phyloP scores from a whole-genome alignment of 2,888 invertebrate species.

The Clanis bilineata region DNA sequence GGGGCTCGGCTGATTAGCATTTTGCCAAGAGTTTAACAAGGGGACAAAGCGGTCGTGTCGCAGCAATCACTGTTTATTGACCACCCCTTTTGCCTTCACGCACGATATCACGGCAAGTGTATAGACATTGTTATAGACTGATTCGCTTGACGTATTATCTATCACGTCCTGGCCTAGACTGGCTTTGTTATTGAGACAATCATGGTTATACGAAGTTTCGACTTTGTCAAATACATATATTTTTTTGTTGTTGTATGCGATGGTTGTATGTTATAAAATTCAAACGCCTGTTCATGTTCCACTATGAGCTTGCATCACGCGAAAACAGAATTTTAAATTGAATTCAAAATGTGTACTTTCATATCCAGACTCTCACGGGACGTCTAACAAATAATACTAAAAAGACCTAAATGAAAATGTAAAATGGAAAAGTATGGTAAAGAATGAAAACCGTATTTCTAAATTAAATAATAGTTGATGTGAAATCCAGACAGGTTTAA shows the following conservation, averaged over 20 bases:
- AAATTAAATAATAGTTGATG: too few species aligned
- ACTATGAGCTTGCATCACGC: not conserved
- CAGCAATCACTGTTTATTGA: not conserved
- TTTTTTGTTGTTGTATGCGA: not conserved
- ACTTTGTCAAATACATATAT: not conserved
- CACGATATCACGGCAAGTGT: not conserved
- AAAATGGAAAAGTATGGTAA: too few species aligned
- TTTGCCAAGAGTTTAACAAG: conserved; percentile 20
- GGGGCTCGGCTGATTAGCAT: conserved; percentile 20
- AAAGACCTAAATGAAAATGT: not conserved
- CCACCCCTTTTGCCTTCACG: conserved; percentile 2
- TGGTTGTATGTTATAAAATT: not conserved
- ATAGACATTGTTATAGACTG: not conserved
- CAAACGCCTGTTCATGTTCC: not conserved
- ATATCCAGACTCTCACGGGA: not conserved
- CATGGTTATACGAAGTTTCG: too few species aligned
- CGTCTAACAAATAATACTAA: too few species aligned
- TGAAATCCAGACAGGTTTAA: too few species aligned
- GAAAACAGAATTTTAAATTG: not conserved
- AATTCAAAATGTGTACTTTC: not conserved
- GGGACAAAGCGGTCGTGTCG: not conserved
- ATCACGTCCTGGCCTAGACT: too few species aligned
- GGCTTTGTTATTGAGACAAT: too few species aligned
- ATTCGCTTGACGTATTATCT: not conserved
- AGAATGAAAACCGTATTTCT: too few species aligned